These are phyloP conservation scores for Hemiprocne comata DNA, from an alignment of 2,113 vertebrate species.

Conservation along the genomic window DNA sequence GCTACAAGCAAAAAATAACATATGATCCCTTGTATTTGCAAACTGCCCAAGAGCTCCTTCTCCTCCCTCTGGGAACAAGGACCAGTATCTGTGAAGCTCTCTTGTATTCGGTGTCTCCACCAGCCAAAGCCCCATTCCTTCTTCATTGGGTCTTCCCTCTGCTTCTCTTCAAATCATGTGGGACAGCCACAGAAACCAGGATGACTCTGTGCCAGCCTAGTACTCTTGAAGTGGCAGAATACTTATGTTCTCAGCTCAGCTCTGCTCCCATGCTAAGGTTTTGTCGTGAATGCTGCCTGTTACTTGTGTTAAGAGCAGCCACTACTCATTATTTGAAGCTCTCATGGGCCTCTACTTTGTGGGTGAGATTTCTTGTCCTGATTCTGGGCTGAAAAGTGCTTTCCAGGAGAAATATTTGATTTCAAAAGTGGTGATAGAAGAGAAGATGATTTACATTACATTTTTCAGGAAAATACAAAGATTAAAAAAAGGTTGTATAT, in stretches of 20 bases:
- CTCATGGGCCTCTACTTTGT: not conserved
- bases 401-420: not conserved
- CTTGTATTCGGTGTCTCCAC: not conserved
- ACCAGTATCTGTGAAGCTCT: not conserved
- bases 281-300: not conserved
- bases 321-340: not conserved
- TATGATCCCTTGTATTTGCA: not conserved
- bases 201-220: not conserved
- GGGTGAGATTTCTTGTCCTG: not conserved
- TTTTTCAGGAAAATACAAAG: not conserved
- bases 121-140: not conserved
- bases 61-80: not conserved
- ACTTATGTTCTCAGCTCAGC: not conserved
- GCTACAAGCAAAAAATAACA: not conserved
- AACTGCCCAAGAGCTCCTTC: not conserved
- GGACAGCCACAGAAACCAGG: not conserved
- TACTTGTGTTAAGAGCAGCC: not conserved
- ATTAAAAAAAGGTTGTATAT: not conserved
- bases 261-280: not conserved
- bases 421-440: not conserved
- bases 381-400: not conserved
- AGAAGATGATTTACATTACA: fast-evolving
- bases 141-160: not conserved
- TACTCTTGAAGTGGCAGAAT: not conserved
- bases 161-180: not conserved